Conservation (phyloP, 2,797 vertebrate species). For the Agapornis canus region DNA sequence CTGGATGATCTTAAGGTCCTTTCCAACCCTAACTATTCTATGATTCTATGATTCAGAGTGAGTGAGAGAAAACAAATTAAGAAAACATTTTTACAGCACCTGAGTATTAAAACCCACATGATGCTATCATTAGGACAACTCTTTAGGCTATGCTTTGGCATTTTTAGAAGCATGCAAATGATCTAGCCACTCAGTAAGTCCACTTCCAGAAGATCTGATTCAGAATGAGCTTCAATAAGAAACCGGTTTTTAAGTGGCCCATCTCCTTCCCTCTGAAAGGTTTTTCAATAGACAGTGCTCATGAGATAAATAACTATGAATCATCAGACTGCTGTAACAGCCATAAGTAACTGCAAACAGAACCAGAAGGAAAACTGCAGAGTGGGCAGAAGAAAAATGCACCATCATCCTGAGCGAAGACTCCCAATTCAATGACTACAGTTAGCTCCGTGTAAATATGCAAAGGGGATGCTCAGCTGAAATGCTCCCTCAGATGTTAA, state of each 20-base stretch:
- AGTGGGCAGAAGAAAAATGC: neutral
- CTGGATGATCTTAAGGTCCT: no score
- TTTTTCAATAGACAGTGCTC: neutral
- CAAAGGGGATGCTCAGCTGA: neutral
- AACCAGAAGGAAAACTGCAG: neutral
- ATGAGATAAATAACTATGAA: neutral
- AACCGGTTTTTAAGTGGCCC: neutral
- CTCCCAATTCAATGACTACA: neutral
- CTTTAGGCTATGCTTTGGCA: neutral
- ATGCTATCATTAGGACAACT: neutral
- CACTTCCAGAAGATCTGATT: neutral
- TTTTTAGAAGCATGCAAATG: neutral
- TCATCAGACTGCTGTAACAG: neutral
- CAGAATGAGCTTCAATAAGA: neutral
- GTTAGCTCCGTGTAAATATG: neutral
- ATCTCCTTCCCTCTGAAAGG: neutral
- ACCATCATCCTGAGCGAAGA: neutral
- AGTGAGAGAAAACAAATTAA: neutral
- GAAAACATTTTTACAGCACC: neutral
- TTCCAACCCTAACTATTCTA: no score
- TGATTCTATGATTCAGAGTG: neutral
- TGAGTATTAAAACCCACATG: neutral
- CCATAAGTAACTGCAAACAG: neutral
- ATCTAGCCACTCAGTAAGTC: neutral
- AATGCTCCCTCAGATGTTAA: neutral